These are phyloP conservation scores for Drosophila cardini DNA, from an alignment of 1,140 invertebrate species.

Conservation along the genomic window DNA sequence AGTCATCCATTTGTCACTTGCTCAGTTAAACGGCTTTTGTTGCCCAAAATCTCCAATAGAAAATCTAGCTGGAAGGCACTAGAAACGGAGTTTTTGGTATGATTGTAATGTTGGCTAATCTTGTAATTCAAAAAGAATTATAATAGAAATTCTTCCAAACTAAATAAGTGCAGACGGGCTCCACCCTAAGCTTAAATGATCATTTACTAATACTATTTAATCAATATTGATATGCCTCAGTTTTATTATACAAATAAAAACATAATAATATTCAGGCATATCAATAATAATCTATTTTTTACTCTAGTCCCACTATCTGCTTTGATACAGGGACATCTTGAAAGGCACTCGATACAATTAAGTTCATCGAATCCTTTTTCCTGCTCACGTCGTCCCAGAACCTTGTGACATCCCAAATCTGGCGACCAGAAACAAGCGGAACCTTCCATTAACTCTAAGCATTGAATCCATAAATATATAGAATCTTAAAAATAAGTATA, in stretches of 20 bases:
- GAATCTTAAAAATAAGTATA: background rate
- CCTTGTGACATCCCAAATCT: conserved; percentile 1
- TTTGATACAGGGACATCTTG: background rate
- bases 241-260: too few relatives aligned
- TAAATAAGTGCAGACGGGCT: too few relatives aligned
- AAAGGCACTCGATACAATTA: background rate
- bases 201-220: too few relatives aligned
- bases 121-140: too few relatives aligned
- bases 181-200: too few relatives aligned
- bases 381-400: background rate
- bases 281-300: too few relatives aligned
- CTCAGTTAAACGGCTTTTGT: conserved; percentile 41
- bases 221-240: too few relatives aligned
- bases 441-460: background rate
- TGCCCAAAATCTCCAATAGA: conserved; percentile 9
- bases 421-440: conserved; percentile 14
- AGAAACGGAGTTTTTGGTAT: background rate
- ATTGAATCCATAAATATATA: background rate
- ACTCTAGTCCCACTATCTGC: too few relatives aligned
- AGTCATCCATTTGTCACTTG: conserved; percentile 70
- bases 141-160: too few relatives aligned
- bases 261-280: background rate
- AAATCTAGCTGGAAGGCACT: background rate
- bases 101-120: background rate
- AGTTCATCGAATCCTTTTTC: background rate